These are phyloP conservation scores for Choristoneura fumiferana DNA, from an alignment of 1,140 invertebrate genomes.

Conservation along the genomic window DNA sequence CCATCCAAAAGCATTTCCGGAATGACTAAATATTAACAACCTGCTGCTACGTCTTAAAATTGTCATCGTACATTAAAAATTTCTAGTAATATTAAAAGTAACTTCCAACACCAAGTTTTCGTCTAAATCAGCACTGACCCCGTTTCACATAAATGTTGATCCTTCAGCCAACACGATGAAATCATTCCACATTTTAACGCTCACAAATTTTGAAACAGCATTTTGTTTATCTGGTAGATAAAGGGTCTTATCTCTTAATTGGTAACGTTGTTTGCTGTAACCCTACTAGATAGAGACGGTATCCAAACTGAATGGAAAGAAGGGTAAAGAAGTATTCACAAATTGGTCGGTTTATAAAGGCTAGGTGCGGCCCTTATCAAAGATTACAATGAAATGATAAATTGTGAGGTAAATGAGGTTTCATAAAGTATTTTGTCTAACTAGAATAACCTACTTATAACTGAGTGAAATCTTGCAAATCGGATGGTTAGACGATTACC, in stretches of 20 bases:
- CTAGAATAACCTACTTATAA: too few species aligned
- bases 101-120: too few species aligned
- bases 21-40: too few species aligned
- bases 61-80: too few species aligned
- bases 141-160: constrained; percentile 25
- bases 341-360: constrained; percentile 23
- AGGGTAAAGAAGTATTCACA: background rate
- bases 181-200: constrained; percentile 35
- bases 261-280: constrained; percentile 30
- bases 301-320: background rate
- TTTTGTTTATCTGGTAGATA: constrained; percentile 38
- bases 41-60: too few species aligned
- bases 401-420: background rate
- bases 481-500: too few species aligned
- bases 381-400: constrained; percentile 24
- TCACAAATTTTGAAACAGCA: constrained; percentile 25
- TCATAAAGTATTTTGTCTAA: background rate
- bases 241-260: constrained; percentile 48
- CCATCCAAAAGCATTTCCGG: too few species aligned
- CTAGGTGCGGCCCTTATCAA: constrained; percentile 43
- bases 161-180: constrained; percentile 32
- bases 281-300: constrained; percentile 24
- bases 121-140: too few species aligned
- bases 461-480: too few species aligned
- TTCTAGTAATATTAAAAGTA: too few species aligned